Base-by-base conservation (phyloP, 2,888 invertebrate species). In the Oligia latruncula region DNA sequence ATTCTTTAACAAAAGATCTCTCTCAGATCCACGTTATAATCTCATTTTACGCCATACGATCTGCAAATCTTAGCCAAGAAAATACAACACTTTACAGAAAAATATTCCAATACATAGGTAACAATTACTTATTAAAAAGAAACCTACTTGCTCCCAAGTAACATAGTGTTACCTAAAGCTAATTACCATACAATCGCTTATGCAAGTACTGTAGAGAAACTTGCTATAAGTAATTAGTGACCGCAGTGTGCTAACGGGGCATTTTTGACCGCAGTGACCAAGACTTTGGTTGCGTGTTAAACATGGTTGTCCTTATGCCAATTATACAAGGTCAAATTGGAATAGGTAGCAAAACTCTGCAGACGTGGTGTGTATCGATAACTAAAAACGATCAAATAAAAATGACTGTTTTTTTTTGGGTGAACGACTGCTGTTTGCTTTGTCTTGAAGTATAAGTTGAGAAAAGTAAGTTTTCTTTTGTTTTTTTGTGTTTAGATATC, bases 111-210 rank as follows among this genome's bases (percentile, higher is more conserved):
- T 81, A 81, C 64, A 80, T 84, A 29, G 1, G 29, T 29, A 84
- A 84, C 75, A 81, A 81, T 81, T 70, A 72, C 15, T 64, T 85
- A 83, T 76, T 81, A 81, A 46, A 71, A 74, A 81, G n/a, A 83
- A 85, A 85, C 76, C 65, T 49, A 29, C 35, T 40, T 60, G 55
- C 52, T 74, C 35, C 52, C 49, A 75, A 67, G 11, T 52, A 29
- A 58, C 49, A 20, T 29, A 23, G 65, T 55, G 81, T 89, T 87
- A 80, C 78, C 77, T 87, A 82, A 87, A 79, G 35, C 71, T 78
- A 82, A 88, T 88, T 88, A 89, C 72, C 87, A 88, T 83, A 89
- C 89, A 88, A 88, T 89, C 64, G 71, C 75, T 68, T 60, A 43
- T 66, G 79, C 72, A 81, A 84, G 78, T 71, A 23, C 70, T 52